A percentile compares a stretch with the other conserved stretches of the same genome.
phyloP scores from a whole-genome alignment of 2,888 invertebrate genomes.

The Lypha dubia region DNA sequence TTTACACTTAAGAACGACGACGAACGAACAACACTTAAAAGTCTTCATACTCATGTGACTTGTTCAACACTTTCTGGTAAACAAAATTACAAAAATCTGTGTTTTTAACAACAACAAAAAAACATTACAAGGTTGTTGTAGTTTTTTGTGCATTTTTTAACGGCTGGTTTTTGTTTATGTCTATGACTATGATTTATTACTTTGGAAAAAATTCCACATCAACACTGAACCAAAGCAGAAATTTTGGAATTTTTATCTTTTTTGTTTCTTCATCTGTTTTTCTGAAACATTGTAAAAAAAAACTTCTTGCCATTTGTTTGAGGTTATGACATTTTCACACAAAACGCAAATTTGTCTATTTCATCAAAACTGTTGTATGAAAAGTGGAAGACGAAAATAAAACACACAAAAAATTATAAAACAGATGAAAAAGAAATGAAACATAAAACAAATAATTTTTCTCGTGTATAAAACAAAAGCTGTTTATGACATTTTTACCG shows the following conservation, averaged over 20 bases:
- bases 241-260: conserved; percentile 43
- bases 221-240: conserved; percentile 49
- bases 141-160: conserved; percentile 47
- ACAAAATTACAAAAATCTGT: conserved; percentile 61
- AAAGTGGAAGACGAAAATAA: neutral
- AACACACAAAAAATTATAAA: neutral
- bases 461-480: conserved; percentile 70
- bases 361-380: conserved; percentile 77
- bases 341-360: conserved; percentile 82
- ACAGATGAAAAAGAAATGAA: conserved; percentile 54
- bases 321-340: conserved; percentile 72
- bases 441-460: conserved; percentile 68
- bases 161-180: conserved; percentile 72
- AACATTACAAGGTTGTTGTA: conserved; percentile 8
- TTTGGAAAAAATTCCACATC: conserved; percentile 54
- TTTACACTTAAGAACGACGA: conserved; percentile 64
- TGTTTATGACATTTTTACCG: conserved; percentile 72
- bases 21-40: conserved; percentile 63
- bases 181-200: conserved; percentile 72
- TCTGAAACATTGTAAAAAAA: conserved; percentile 61
- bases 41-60: conserved; percentile 66
- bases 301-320: conserved; percentile 71
- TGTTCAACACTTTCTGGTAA: conserved; percentile 59
- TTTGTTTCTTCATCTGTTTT: conserved; percentile 19
- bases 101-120: conserved; percentile 22